Evolutionary conservation across 1,140 invertebrate species (phyloP).

Genomic region (Oncopodura yosiiana): DNA sequence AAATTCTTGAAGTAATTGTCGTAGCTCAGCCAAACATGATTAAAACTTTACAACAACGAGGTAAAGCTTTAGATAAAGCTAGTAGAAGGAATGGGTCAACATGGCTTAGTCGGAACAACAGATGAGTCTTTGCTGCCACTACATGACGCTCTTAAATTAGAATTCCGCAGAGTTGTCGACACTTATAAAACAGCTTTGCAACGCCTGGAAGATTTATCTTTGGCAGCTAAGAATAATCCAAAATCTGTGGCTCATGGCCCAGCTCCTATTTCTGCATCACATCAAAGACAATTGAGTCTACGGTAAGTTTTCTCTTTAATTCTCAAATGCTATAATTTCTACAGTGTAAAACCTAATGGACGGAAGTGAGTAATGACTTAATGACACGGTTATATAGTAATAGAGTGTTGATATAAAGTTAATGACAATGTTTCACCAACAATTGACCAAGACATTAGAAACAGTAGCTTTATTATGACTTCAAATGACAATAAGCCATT

Average conservation of each 20-base stretch:
- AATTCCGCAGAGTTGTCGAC: conserved; percentile 70
- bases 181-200: conserved; percentile 78
- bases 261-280: conserved; percentile 74
- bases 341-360: not conserved
- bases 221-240: conserved; percentile 39
- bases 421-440: not conserved
- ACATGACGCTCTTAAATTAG: conserved; percentile 57
- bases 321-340: conserved; percentile 1
- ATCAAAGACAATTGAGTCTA: conserved; percentile 75
- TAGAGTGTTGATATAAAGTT: not conserved
- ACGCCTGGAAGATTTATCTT: conserved; percentile 69
- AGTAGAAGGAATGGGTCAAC: conserved; percentile 58
- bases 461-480: too few relatives aligned
- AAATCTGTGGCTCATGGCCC: conserved; percentile 51
- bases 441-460: too few relatives aligned
- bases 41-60: conserved; percentile 51
- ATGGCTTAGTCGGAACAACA: conserved; percentile 62
- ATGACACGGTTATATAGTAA: not conserved
- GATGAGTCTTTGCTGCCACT: conserved; percentile 50
- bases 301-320: conserved; percentile 46
- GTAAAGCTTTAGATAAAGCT: conserved; percentile 65
- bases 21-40: conserved; percentile 49
- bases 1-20: conserved; percentile 49
- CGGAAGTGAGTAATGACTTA: not conserved
- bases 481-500: too few relatives aligned